phyloP scores from a whole-genome alignment of 2,888 invertebrate species.

The Tetragnatha montana region DNA sequence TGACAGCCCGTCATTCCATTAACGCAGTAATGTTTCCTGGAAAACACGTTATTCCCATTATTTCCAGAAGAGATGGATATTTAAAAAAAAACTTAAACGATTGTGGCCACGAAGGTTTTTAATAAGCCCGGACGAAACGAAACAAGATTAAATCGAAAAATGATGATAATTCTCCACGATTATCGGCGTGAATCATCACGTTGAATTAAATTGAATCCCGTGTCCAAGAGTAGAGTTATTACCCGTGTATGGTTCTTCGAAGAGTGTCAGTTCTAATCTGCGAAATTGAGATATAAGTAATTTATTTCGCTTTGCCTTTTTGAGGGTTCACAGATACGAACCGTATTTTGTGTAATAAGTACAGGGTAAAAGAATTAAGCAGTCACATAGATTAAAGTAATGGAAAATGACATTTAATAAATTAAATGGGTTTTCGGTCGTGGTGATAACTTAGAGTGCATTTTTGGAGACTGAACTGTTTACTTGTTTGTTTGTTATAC shows the following conservation, averaged over 20 bases:
- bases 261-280: conserved; percentile 36
- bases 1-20: conserved; percentile 36
- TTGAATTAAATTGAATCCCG: conserved; percentile 36
- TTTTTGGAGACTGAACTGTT: not conserved
- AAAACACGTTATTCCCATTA: conserved; percentile 49
- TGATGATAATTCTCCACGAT: conserved; percentile 30
- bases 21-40: conserved; percentile 44
- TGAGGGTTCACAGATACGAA: not conserved
- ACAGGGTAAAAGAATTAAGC: not conserved
- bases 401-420: not conserved
- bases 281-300: conserved; percentile 45
- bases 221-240: conserved; percentile 21
- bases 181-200: conserved; percentile 24
- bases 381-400: not conserved
- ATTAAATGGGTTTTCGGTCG: not conserved
- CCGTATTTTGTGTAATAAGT: not conserved
- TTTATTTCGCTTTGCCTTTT: not conserved
- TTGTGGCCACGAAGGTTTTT: conserved; percentile 18
- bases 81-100: conserved; percentile 17
- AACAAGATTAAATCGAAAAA: conserved; percentile 20
- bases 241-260: not conserved
- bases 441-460: not conserved
- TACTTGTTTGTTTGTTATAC: not conserved
- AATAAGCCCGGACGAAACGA: not conserved
- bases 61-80: conserved; percentile 3